Evolutionary conservation across 2,797 vertebrate species (phyloP).

Genomic region (Bradypodion pumilum): DNA sequence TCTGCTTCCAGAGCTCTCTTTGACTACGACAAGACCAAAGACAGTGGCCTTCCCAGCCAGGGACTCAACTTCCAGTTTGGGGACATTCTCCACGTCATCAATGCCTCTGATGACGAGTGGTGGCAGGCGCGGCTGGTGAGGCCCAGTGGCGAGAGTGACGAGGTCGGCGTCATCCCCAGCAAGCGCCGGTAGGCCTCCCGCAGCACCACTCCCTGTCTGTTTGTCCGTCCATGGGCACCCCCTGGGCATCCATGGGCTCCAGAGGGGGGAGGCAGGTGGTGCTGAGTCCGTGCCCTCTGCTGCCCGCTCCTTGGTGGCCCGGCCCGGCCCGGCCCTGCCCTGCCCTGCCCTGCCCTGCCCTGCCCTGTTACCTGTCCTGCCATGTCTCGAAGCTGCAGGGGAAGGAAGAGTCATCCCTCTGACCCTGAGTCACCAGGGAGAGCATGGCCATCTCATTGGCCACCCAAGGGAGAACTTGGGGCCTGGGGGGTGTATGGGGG

Average conservation of each 20-base stretch:
- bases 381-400: no score
- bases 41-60: constrained; percentile 95
- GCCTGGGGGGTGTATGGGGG: no score
- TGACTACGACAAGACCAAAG: constrained; percentile 95
- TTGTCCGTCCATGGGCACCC: no score
- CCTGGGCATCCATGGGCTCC: not conserved
- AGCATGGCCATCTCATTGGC: no score
- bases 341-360: no score
- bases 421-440: no score
- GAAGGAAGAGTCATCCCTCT: no score
- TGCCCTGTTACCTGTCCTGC: no score
- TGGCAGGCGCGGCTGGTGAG: constrained; percentile 96
- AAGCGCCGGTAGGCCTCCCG: constrained; percentile 85
- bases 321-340: no score
- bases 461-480: not conserved
- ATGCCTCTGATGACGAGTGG: constrained; percentile 98
- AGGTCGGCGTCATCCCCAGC: constrained; percentile 97
- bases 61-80: constrained; percentile 94
- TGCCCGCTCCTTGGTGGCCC: no score
- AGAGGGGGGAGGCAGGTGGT: not conserved
- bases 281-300: not conserved
- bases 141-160: constrained; percentile 88
- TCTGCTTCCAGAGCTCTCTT: constrained; percentile 86
- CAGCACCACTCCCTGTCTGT: no score
- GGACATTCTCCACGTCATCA: constrained; percentile 95